Base-by-base conservation (phyloP, 2,113 vertebrate species). In the Hippocampus mohnikei region DNA sequence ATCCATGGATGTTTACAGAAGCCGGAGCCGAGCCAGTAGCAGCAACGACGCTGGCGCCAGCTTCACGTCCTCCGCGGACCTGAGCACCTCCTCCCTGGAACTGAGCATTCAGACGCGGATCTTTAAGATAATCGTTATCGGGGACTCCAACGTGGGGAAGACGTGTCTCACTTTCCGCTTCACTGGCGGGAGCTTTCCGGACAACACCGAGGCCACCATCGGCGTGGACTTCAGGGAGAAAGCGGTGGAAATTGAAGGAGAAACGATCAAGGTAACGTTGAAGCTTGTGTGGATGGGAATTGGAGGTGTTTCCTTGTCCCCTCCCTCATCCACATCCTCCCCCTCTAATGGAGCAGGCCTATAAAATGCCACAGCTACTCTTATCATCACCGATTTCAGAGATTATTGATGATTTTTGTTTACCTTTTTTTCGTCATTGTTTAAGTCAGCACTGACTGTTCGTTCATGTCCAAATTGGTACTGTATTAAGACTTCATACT, bases 121-220 rank as follows among this genome's bases (percentile, higher is more conserved):
- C 89, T 98, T 98, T 80, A 98, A 98, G 86, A 98, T 98, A 82
- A 98, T 98, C 86, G 95, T 98, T 69, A 98, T 98, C 89, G 96
- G 96, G 23, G 96, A 98, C 88, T 98, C 96, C 69, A 98, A 98
- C 77, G 96, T 98, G 83, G 96, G 96, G 67, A 98, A 98, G 92
- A 98, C 96, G 58, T 98, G 96, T 85, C 89, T 98, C 87, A 96
- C 95, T 81, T 97, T 97, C 90, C 96, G 96, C 79, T 98, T 98
- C 91, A 98, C 96, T 67, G 96, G 96, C 1, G 95, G 96, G 1
- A 93, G 93, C 87, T 98, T 98, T 86, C 96, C 95, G 25, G 94
- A 94, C 58, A 94, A 94, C 83, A 98, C 96, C 48, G 96, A 98
- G 85, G 96, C 96, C 84, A 98, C 96, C 73, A 98, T 98, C 90